Evolutionary conservation across 2,113 vertebrate genomes (phyloP).

Genomic region (Lepisosteus osseus): DNA sequence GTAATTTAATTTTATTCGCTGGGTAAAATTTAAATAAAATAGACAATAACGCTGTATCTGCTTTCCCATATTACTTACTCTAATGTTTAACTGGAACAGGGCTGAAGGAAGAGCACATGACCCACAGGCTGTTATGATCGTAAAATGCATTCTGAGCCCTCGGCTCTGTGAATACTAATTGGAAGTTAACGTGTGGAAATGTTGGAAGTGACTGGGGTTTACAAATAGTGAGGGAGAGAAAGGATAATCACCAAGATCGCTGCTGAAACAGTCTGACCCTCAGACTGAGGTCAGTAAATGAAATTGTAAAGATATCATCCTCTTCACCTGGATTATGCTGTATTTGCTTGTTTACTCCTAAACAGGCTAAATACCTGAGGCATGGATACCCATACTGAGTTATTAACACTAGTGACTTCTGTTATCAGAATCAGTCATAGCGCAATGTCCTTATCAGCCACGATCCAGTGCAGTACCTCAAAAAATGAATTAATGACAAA

Average conservation of each 20-base stretch:
- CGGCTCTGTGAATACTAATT: constrained; percentile 35
- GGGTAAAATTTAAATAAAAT: constrained; percentile 1
- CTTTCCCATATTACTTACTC: constrained; percentile 32
- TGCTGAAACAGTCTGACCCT: constrained; percentile 2
- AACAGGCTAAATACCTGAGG: too few relatives aligned
- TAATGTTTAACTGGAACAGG: constrained; percentile 30
- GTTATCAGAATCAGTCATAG: too few relatives aligned
- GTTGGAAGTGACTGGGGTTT: constrained; percentile 15
- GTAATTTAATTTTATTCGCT: constrained; percentile 23
- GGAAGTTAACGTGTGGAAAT: constrained; percentile 24
- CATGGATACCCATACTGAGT: too few relatives aligned
- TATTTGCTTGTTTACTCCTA: too few relatives aligned
- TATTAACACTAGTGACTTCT: too few relatives aligned
- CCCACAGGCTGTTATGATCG: constrained; percentile 30
- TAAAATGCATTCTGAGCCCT: constrained; percentile 31
- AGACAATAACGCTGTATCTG: not conserved
- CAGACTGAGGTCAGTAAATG: not conserved
- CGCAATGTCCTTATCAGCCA: too few relatives aligned
- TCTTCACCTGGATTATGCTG: not conserved
- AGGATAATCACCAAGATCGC: not conserved
- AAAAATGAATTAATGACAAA: too few relatives aligned
- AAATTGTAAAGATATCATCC: not conserved
- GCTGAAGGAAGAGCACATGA: constrained; percentile 42
- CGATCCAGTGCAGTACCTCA: too few relatives aligned
- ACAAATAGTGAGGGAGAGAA: not conserved